A percentile compares a stretch with the other conserved stretches of the same genome.
phyloP scores from a whole-genome alignment of 2,888 invertebrate genomes.

The Lasioglossum leucozonium region DNA sequence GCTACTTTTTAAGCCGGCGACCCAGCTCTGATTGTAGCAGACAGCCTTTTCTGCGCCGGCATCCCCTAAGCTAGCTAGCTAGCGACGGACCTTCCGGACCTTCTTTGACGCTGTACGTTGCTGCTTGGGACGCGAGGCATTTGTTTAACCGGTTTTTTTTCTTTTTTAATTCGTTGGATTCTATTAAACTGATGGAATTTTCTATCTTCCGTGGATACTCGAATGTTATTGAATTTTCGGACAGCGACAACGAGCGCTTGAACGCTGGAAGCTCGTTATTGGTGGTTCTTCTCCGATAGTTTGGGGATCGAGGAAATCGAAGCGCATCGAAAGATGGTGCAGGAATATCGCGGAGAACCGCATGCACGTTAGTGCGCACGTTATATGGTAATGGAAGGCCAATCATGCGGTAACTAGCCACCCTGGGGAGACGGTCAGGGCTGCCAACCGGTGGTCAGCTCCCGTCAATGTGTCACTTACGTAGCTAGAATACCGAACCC shows the following conservation, averaged over 20 bases:
- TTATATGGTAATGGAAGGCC: slow-evolving; percentile 84
- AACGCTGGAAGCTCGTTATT: no score
- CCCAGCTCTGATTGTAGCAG: slow-evolving; percentile 24
- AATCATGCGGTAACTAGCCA: slow-evolving; percentile 84
- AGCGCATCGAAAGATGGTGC: slow-evolving; percentile 59
- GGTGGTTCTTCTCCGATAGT: background rate
- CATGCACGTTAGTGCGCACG: slow-evolving; percentile 74
- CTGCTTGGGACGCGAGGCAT: no score
- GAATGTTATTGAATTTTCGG: no score
- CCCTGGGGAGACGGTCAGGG: slow-evolving; percentile 83
- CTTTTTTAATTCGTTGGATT: no score
- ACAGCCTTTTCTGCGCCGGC: background rate
- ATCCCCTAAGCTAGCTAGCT: background rate
- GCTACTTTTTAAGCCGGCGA: slow-evolving; percentile 7
- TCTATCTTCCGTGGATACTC: no score
- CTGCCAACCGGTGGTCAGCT: slow-evolving; percentile 83
- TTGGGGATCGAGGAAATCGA: slow-evolving; percentile 37
- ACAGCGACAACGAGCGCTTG: no score
- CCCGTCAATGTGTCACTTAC: slow-evolving; percentile 85
- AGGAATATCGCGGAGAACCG: slow-evolving; percentile 69
- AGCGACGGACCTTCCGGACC: background rate
- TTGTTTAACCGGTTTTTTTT: no score
- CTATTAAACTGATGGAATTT: no score
- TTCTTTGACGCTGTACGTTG: no score
- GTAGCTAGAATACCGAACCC: slow-evolving; percentile 81